Evolutionary conservation across 2,888 invertebrate genomes (phyloP), one percentile per base, ranked within the genome.

Genomic region (Myopa tessellatipennis): DNA sequence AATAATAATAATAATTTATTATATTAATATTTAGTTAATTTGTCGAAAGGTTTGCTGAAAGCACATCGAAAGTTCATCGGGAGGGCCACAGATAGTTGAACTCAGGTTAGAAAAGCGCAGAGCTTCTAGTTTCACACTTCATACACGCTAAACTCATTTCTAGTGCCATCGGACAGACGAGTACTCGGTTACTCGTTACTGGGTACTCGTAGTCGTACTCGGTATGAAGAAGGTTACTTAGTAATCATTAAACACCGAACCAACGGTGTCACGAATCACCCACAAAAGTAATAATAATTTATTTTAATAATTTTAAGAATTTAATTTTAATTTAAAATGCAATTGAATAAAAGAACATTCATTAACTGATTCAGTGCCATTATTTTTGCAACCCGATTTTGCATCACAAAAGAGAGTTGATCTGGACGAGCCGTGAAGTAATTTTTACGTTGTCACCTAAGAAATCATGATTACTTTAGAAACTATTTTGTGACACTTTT

Each of bases 331-430:
- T 74, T 83, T 82, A 86, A 82, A 82, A 83, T 63, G 85, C 84
- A 85, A 84, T 84, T 85, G 85, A 86, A 85, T 86, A 86, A 86
- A 85, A 83, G 82, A 78, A 82, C 84, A 26, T 86, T 86, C 87
- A 86, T 82, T 79, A 85, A 86, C 82, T 80, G 78, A 38, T 36
- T 58, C 6, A 70, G 52, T 52, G 1, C 12, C 34, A 38, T 38
- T 63, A 34, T 63, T 63, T 18, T 58, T 26, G 26, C 26, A 1
- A 26, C 26, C 26, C 1, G 26, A 26, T 26, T 26, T 2, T 26
- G 2, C 26, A 26, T 26, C 26, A 1, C 26, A 26, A 26, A 26
- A 26, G 26, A 26, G 26, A 26, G 26, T 26, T 26, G 26, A 26
- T 26, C 26, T 26, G 26, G 26, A 26, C 26, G 26, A 26, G 2